phyloP scores from a whole-genome alignment of 2,113 vertebrate species.

The Seriola quinqueradiata region DNA sequence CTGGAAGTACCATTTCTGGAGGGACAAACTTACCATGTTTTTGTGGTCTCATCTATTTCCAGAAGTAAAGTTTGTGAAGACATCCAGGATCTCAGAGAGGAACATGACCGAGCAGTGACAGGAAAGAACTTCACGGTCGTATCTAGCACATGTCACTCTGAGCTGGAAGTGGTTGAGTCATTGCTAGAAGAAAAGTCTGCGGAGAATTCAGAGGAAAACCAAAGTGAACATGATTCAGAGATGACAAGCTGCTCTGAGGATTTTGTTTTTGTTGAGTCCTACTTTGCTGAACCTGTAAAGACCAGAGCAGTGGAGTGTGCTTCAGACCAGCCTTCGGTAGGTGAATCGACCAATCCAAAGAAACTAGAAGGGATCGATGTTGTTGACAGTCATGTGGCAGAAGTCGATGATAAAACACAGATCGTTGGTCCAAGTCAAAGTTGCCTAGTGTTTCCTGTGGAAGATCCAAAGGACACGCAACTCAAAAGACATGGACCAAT shows the following conservation, averaged over 20 bases:
- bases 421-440: not conserved
- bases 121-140: not conserved
- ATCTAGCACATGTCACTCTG: not conserved
- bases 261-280: conserved; percentile 32
- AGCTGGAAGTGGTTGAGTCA: not conserved
- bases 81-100: not conserved
- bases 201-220: not conserved
- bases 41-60: not conserved
- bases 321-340: not conserved
- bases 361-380: too few relatives aligned
- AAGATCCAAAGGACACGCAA: not conserved
- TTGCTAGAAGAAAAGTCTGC: not conserved
- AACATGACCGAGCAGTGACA: not conserved
- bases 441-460: not conserved
- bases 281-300: conserved; percentile 36
- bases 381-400: not conserved
- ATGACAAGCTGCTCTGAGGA: not conserved
- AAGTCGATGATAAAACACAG: not conserved
- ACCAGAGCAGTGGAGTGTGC: not conserved
- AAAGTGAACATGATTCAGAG: not conserved
- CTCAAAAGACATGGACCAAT: not conserved
- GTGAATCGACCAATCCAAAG: not conserved
- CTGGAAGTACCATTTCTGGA: not conserved
- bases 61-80: not conserved
- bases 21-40: not conserved